These are phyloP conservation scores for Euphonia xanthogaster DNA, from an alignment of 2,797 vertebrate genomes.

Conservation along the genomic window DNA sequence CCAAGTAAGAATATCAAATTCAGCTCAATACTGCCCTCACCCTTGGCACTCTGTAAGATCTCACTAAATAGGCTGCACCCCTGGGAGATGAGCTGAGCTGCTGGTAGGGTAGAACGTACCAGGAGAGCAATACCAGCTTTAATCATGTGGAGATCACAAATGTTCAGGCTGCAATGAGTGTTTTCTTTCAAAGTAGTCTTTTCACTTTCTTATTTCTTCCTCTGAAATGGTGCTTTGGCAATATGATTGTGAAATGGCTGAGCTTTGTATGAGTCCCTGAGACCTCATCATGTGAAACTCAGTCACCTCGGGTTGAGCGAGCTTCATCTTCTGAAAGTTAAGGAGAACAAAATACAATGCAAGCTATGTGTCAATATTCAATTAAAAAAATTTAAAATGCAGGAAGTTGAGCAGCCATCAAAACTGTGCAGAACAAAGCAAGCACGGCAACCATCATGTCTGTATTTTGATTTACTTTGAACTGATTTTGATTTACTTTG, in stretches of 20 bases:
- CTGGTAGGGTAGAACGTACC: background rate
- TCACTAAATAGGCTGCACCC: background rate
- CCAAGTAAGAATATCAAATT: background rate
- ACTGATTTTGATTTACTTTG: background rate
- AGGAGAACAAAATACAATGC: accelerated
- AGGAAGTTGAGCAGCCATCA: background rate
- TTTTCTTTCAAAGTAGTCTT: background rate
- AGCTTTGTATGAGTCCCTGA: background rate
- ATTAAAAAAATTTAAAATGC: accelerated
- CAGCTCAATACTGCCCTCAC: background rate
- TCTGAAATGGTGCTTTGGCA: background rate
- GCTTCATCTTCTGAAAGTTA: background rate
- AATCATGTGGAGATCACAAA: background rate
- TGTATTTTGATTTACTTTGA: too few relatives aligned
- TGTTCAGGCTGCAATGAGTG: background rate
- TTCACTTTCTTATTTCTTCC: background rate
- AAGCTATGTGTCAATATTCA: background rate
- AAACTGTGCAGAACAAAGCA: background rate
- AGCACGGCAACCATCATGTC: background rate
- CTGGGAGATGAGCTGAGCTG: background rate
- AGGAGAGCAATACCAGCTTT: background rate
- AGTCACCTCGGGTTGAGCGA: background rate
- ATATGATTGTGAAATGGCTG: background rate
- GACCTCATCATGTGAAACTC: background rate
- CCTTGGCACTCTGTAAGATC: background rate